Conservation (phyloP, 2,888 invertebrate species). For the Mechanitis messenoides region DNA sequence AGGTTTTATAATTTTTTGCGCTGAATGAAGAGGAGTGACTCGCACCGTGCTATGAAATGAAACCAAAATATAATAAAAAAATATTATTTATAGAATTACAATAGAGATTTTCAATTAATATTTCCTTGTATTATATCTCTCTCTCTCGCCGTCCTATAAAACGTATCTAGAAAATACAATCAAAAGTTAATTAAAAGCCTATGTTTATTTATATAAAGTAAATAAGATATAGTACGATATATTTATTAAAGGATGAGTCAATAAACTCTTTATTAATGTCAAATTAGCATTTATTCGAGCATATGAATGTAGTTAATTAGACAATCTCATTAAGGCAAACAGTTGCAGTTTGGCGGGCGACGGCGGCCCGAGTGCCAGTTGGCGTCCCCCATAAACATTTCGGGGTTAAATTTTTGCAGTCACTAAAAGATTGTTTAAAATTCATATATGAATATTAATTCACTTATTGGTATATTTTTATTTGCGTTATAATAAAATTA, state of each 20-base stretch:
- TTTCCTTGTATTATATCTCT: too few relatives aligned
- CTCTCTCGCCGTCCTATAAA: too few relatives aligned
- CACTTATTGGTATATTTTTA: too few relatives aligned
- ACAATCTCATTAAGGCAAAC: constrained; percentile 65
- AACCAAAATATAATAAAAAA: too few relatives aligned
- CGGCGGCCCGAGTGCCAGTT: constrained; percentile 58
- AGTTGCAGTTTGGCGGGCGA: constrained; percentile 59
- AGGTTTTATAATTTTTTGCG: too few relatives aligned
- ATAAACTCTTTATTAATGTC: neutral
- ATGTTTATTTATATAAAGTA: neutral
- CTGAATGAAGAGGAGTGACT: too few relatives aligned
- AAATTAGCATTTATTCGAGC: constrained; percentile 6
- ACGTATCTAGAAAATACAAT: too few relatives aligned
- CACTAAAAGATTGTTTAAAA: constrained; percentile 21
- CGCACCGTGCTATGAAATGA: too few relatives aligned
- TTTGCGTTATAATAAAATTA: too few relatives aligned
- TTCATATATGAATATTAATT: neutral
- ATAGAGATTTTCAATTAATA: too few relatives aligned
- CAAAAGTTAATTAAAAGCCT: neutral
- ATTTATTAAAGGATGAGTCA: neutral
- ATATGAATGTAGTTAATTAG: constrained; percentile 63
- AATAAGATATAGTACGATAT: too few relatives aligned
- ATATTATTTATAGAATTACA: too few relatives aligned
- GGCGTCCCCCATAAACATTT: constrained; percentile 62
- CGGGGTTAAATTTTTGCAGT: constrained; percentile 42